Evolutionary conservation across 2,888 invertebrate species (phyloP), one percentile per base, ranked within the genome.

Genomic region (Phengaris arion): DNA sequence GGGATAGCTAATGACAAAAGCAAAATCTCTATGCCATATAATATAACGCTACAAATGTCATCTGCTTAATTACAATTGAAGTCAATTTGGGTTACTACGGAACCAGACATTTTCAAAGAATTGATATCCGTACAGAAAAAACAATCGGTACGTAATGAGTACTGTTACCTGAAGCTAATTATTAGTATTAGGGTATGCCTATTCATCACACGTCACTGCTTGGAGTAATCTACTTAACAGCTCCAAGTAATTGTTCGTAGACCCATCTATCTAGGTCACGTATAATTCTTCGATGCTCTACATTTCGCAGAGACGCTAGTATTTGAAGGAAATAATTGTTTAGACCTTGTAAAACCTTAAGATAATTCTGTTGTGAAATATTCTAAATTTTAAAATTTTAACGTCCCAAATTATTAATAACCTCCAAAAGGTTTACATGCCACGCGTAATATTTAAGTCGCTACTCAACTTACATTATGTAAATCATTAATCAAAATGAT

Each of bases 201-300:
- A 46, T 68, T n/a, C n/a, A n/a, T 46, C 68, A 48, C 59, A 15
- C 68, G 48, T 69, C 48, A 69, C 46, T 48, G 46, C 46, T 69
- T 69, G 68, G 45, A 46, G n/a, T 69, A 69, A 69, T 69, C 68
- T 69, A 69, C 68, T 69, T 48, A 69, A 15, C 69, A 48, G 69
- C 48, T 48, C 48, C 46, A 69, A 48, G 69, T 69, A 69, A 48
- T 69, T 69, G 69, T 69, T 69, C 69, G 10, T 46, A 59, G 59
- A 22, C 35, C n/a, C 45, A 68, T 69, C 64, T 64, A 69, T n/a
- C 48, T 69, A 13, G 69, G 69, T 69, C 69, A 48, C 69, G n/a
- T 46, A 68, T 46, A 68, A n/a, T 68, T 35, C 46, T 46, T 13
- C 35, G 12, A n/a, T 15, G 69, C n/a, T 46, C 46, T 5, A 69